Conservation (phyloP, 2,797 vertebrate genomes). For the Pangasius mekongensis region DNA sequence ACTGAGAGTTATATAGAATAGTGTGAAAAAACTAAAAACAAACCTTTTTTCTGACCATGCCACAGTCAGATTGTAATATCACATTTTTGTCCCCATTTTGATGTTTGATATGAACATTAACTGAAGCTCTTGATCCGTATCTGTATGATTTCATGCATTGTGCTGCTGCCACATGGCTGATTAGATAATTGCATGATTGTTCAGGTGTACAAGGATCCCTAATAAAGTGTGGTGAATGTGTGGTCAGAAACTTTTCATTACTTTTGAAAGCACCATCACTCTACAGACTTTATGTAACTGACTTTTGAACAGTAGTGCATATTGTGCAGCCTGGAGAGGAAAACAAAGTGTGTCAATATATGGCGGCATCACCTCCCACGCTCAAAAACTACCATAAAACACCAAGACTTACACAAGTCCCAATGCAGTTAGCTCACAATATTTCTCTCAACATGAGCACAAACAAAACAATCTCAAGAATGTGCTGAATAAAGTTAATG, state of each 20-base stretch:
- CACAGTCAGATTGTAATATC: background rate
- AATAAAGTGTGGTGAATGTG: background rate
- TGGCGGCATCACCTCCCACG: slow-evolving; percentile 20
- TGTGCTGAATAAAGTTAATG: slow-evolving; percentile 41
- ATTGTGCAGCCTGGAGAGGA: slow-evolving; percentile 17
- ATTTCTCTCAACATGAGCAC: slow-evolving; percentile 70
- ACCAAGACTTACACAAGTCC: slow-evolving; percentile 60
- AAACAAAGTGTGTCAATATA: slow-evolving; percentile 12
- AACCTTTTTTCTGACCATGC: background rate
- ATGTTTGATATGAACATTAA: background rate
- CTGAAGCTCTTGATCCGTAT: background rate
- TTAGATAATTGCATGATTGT: background rate
- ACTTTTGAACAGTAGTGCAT: background rate
- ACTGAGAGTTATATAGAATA: background rate
- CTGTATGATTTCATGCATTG: background rate
- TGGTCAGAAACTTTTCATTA: background rate
- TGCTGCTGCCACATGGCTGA: background rate
- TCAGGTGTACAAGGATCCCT: background rate
- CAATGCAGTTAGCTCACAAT: slow-evolving; percentile 75
- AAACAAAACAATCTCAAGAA: slow-evolving; percentile 65
- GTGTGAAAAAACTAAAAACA: background rate
- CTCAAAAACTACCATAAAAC: slow-evolving; percentile 14
- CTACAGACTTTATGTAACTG: background rate
- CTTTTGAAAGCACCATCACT: background rate
- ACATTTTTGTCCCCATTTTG: background rate